Conservation (phyloP, 1,140 invertebrate species). For the Hylyphantes graminicola region DNA sequence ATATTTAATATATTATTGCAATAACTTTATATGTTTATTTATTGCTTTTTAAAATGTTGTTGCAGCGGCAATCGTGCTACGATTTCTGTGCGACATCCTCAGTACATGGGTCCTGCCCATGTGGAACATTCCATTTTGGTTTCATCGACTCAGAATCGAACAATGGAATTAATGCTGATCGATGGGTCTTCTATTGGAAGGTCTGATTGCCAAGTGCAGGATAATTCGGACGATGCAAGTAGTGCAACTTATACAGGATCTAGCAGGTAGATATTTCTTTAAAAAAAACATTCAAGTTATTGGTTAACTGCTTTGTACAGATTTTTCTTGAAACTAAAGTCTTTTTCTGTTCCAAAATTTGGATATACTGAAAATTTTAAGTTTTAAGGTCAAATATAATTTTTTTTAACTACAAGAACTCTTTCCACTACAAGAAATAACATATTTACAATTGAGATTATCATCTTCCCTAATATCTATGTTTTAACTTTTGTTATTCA, state of each 20-base stretch:
- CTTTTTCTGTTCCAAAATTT: neutral
- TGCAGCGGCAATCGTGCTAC: slow-evolving; percentile 63
- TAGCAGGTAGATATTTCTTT: slow-evolving; percentile 1
- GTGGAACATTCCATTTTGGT: slow-evolving; percentile 69
- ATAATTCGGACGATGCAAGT: neutral
- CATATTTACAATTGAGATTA: too few relatives aligned
- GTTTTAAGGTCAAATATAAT: neutral
- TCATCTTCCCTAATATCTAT: too few relatives aligned
- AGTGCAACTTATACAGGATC: neutral
- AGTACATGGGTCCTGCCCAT: slow-evolving; percentile 71
- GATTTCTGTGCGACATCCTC: slow-evolving; percentile 72
- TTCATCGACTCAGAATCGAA: slow-evolving; percentile 68
- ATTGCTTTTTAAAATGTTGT: neutral
- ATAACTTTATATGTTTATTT: too few relatives aligned
- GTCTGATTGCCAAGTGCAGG: neutral
- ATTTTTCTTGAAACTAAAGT: neutral
- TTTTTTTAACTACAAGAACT: too few relatives aligned
- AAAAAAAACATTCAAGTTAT: neutral
- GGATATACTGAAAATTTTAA: neutral
- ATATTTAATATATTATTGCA: too few relatives aligned
- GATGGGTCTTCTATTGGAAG: slow-evolving; percentile 36
- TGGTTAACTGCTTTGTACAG: neutral
- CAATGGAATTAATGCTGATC: slow-evolving; percentile 64
- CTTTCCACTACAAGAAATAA: too few relatives aligned
- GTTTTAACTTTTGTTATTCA: too few relatives aligned